Conservation (phyloP, 2,113 vertebrate species). For the Rhea americana region DNA sequence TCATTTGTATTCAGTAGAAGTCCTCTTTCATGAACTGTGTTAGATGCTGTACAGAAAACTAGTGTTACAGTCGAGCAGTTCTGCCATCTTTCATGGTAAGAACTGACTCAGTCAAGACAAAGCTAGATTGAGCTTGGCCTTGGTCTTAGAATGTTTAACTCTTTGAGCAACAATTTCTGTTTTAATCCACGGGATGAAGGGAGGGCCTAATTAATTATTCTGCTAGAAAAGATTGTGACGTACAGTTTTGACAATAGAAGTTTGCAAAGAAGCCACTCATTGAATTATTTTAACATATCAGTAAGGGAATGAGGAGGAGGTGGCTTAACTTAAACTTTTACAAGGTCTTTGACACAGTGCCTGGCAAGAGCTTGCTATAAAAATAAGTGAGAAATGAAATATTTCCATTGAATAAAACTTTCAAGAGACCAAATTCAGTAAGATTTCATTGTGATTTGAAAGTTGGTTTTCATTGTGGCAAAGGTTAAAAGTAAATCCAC, state of each 20-base stretch:
- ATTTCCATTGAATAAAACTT: neutral
- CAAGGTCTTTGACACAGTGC: neutral
- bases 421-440: too few relatives aligned
- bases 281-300: neutral
- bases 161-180: neutral
- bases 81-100: neutral
- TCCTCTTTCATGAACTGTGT: neutral
- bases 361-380: neutral
- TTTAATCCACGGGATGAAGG: too few relatives aligned
- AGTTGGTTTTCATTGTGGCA: neutral
- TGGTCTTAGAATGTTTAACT: neutral
- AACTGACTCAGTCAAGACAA: neutral
- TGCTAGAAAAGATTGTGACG: neutral
- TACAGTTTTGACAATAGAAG: neutral
- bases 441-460: neutral
- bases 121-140: neutral
- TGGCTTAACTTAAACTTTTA: neutral
- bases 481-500: neutral
- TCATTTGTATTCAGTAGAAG: neutral
- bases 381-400: neutral
- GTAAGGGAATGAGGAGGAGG: too few relatives aligned
- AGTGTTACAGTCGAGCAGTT: too few relatives aligned
- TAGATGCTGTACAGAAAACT: neutral
- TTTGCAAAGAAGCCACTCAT: neutral
- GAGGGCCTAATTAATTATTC: neutral